Percentiles rank a stretch among this genome's conserved stretches.
Evolutionary conservation across 2,888 invertebrate genomes (phyloP).

Genomic region (Xylophagus ater): DNA sequence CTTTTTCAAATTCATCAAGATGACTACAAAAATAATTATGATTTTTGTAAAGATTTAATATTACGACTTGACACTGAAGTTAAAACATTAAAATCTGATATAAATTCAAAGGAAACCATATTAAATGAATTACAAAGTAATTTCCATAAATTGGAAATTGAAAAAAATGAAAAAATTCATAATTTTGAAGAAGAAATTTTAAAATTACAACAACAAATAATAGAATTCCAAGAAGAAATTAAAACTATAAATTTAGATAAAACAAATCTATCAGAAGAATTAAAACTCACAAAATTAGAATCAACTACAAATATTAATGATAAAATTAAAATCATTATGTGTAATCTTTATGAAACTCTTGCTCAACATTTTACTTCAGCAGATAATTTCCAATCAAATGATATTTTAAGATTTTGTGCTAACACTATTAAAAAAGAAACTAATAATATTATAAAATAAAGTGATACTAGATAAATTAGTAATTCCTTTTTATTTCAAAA

Average conservation of each 20-base stretch:
- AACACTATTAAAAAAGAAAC: conserved; percentile 25
- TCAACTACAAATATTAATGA: conserved; percentile 9
- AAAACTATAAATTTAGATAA: conserved; percentile 2
- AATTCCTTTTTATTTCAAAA: no score
- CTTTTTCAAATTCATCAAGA: neutral
- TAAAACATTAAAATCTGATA: neutral
- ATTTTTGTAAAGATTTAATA: conserved; percentile 4
- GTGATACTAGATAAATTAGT: no score
- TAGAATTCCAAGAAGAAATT: neutral
- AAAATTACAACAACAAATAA: neutral
- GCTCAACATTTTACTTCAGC: conserved; percentile 18
- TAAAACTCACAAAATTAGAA: conserved; percentile 1
- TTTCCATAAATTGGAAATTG: conserved; percentile 8
- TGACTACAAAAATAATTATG: neutral
- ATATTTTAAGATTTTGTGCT: conserved; percentile 23
- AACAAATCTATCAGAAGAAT: neutral
- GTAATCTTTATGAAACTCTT: conserved; percentile 25
- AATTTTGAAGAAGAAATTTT: conserved; percentile 5
- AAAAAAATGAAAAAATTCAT: conserved; percentile 6
- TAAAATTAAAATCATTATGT: conserved; percentile 25
- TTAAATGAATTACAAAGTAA: neutral
- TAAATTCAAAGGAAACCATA: neutral
- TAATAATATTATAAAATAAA: conserved; percentile 20
- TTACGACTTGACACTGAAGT: neutral
- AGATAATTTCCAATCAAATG: conserved; percentile 7